Percentiles rank a stretch among this genome's conserved stretches.
phyloP scores from a whole-genome alignment of 2,888 invertebrate species.

The Drosophila aldrichi region DNA sequence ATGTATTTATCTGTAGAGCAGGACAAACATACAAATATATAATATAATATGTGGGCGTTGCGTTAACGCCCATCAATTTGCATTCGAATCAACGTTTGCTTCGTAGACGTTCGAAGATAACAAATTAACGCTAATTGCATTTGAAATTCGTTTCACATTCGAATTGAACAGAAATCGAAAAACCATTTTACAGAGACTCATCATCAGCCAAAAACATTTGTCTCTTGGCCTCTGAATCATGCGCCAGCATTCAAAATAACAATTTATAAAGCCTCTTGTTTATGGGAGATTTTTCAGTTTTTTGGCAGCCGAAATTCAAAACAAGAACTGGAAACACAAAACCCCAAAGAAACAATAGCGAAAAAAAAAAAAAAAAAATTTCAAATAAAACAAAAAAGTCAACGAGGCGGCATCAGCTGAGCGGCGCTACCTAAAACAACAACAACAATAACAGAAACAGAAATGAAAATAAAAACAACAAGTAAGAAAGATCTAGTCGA shows the following conservation, averaged over 20 bases:
- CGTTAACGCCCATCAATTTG: constrained; percentile 41
- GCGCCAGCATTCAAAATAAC: constrained; percentile 24
- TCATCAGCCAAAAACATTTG: constrained; percentile 5
- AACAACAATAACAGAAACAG: constrained; percentile 15
- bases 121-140: constrained; percentile 69
- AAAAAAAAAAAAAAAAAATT: constrained; percentile 2
- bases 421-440: constrained; percentile 29
- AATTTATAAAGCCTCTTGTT: constrained; percentile 23
- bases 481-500: no score
- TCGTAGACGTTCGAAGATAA: constrained; percentile 41
- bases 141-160: constrained; percentile 32
- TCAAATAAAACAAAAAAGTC: constrained; percentile 19
- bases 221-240: constrained; percentile 53
- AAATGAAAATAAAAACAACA: constrained; percentile 12
- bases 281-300: constrained; percentile 25
- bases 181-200: constrained; percentile 6
- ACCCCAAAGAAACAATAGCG: constrained; percentile 27
- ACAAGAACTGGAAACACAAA: constrained; percentile 36
- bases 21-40: neutral
- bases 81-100: constrained; percentile 35
- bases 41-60: constrained; percentile 35
- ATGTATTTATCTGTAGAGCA: no score
- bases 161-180: constrained; percentile 2
- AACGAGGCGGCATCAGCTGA: constrained; percentile 50
- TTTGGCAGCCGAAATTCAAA: constrained; percentile 32